Base-by-base conservation (phyloP, 2,888 invertebrate species). In the Omphaloscelis lunosa region DNA sequence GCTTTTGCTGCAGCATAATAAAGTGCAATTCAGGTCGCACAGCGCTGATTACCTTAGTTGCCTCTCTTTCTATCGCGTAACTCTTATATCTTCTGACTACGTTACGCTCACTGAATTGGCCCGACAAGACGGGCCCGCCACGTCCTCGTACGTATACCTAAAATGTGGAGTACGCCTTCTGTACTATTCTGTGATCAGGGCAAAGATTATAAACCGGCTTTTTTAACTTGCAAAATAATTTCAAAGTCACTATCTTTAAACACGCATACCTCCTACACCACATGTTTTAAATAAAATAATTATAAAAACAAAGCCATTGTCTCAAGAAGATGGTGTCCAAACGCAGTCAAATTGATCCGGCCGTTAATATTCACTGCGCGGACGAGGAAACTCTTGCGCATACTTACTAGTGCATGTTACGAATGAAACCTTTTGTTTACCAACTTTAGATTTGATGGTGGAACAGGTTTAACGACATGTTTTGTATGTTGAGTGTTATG, bases 321-420 rank as follows among this genome's bases (percentile, higher is more conserved):
- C 61, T 77, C 27, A 56, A 67, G n/a, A 67, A 62, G 68, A 53
- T 86, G 74, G 75, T 77, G 76, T 72, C 39, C 69, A 75, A 71
- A 17, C 76, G 72, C 69, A 77, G 34, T 73, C 75, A 65, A 84
- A 82, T 75, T 69, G 73, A 84, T 82, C 59, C 9, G 61, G 58
- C 77, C 20, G 68, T 83, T 79, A 72, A 68, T 84, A 88, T 85
- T 80, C 89, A 66, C 15, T 41, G 39, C 12, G 81, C 81, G 77
- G 65, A 73, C 58, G 41, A 75, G 81, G 86, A 79, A 83, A 80
- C 79, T 75, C 79, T 34, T 73, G 82, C 80, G 82, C 80, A 79
- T 79, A 78, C 74, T 77, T 78, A 74, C 62, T 73, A 63, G 65
- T 62, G 71, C 77, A 80, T 82, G 68, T 59, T 45, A 66, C 53